Evolutionary conservation across 92 coral and sea anemone species (phyloP).

Genomic region (Isaurus tuberculatus): DNA sequence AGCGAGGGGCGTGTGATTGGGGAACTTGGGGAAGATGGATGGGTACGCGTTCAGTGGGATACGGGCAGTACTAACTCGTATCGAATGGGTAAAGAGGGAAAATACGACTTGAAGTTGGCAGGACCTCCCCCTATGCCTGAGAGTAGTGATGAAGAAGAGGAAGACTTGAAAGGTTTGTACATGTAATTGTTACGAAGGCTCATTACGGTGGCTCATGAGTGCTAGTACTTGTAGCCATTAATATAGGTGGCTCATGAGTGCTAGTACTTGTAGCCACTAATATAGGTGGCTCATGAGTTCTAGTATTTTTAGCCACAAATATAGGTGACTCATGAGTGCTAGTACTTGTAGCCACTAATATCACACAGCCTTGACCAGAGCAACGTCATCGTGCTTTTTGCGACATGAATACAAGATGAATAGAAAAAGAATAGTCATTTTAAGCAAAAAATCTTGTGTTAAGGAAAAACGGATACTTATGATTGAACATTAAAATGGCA

Average conservation of each 20-base stretch:
- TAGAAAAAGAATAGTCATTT: too few species aligned
- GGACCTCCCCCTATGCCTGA: slow-evolving; percentile 99
- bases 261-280: too few species aligned
- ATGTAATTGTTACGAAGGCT: background rate
- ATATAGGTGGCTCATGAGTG: background rate
- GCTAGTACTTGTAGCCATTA: background rate
- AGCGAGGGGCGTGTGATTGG: slow-evolving; percentile 97
- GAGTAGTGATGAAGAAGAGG: slow-evolving; percentile 99
- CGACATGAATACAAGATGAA: too few species aligned
- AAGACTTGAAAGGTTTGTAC: slow-evolving; percentile 87
- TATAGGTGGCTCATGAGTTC: background rate
- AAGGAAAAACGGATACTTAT: too few species aligned
- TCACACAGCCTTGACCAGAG: too few species aligned
- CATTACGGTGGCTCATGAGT: background rate
- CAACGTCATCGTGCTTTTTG: too few species aligned
- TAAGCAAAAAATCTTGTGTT: too few species aligned
- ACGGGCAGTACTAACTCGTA: slow-evolving; percentile 98
- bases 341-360: too few species aligned
- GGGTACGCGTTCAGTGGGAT: slow-evolving; percentile 99
- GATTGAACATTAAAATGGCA: too few species aligned
- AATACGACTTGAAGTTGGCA: slow-evolving; percentile 92
- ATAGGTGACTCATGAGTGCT: background rate
- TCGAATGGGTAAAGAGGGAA: slow-evolving; percentile 99
- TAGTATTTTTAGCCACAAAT: too few species aligned
- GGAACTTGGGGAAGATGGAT: slow-evolving; percentile 99